phyloP scores from a whole-genome alignment of 2,113 vertebrate genomes.

The Abramis brama region DNA sequence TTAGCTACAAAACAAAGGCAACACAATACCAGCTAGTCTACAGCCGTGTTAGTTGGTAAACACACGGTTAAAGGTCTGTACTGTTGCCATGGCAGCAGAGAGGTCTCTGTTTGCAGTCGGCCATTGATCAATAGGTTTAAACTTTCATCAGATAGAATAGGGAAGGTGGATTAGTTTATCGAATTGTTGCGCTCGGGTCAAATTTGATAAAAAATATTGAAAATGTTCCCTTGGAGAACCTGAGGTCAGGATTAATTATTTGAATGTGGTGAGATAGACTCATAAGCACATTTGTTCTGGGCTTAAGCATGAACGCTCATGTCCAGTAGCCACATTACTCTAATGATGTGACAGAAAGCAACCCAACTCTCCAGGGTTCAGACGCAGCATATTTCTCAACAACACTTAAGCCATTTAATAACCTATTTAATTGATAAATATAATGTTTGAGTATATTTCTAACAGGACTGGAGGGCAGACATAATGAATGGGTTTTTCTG shows the following conservation, averaged over 20 bases:
- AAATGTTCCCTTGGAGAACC: slow-evolving; percentile 31
- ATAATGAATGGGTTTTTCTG: slow-evolving; percentile 79
- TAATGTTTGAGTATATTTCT: slow-evolving; percentile 77
- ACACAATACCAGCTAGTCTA: not conserved
- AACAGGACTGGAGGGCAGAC: slow-evolving; percentile 80
- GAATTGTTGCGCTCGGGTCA: slow-evolving; percentile 57
- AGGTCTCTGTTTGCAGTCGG: slow-evolving; percentile 12
- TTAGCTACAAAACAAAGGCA: not conserved
- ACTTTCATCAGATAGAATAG: slow-evolving; percentile 69
- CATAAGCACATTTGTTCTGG: slow-evolving; percentile 24
- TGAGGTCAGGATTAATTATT: slow-evolving; percentile 2
- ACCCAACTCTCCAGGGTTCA: slow-evolving; percentile 44
- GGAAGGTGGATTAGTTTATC: slow-evolving; percentile 64
- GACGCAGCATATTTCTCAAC: slow-evolving; percentile 56
- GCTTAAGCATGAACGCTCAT: slow-evolving; percentile 26
- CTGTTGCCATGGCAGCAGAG: slow-evolving; percentile 39
- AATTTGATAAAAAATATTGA: slow-evolving; percentile 62
- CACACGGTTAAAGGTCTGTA: slow-evolving; percentile 32
- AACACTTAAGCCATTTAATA: slow-evolving; percentile 72
- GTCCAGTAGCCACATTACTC: slow-evolving; percentile 43
- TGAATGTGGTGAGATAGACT: not conserved
- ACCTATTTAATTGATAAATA: slow-evolving; percentile 82
- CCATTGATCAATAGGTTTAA: slow-evolving; percentile 67
- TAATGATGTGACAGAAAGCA: slow-evolving; percentile 40
- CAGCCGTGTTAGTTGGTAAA: slow-evolving; percentile 24